Conservation (phyloP, 2,113 vertebrate species). For the Malurus melanocephalus region DNA sequence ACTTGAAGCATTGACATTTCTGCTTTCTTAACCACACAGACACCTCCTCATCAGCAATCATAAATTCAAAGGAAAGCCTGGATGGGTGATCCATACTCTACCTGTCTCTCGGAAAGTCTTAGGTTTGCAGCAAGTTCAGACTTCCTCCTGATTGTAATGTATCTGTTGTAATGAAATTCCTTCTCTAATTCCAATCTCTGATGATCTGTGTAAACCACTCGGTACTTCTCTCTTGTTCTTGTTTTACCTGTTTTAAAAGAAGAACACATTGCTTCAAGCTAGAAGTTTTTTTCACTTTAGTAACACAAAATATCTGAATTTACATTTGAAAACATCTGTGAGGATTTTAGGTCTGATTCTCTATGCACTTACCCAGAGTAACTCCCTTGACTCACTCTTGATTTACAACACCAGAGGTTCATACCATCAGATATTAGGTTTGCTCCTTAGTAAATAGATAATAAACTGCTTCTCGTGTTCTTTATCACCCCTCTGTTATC, state of each 20-base stretch:
- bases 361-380: constrained; percentile 26
- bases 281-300: constrained; percentile 8
- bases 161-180: constrained; percentile 97
- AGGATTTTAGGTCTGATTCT: neutral
- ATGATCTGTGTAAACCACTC: constrained; percentile 95
- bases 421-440: neutral
- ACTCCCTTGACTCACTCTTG: neutral
- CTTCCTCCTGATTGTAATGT: constrained; percentile 95
- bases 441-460: neutral
- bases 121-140: constrained; percentile 92
- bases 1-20: neutral
- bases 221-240: constrained; percentile 96
- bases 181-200: constrained; percentile 96
- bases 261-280: constrained; percentile 60
- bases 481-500: constrained; percentile 11
- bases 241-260: constrained; percentile 87
- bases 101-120: constrained; percentile 96
- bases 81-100: constrained; percentile 61
- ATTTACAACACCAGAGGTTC: neutral
- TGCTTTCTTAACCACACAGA: neutral
- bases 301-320: constrained; percentile 29
- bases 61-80: neutral
- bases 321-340: neutral
- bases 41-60: neutral
- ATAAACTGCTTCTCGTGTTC: neutral